Conservation (phyloP, 2,113 vertebrate species). For the Protobothrops mucrosquamatus region DNA sequence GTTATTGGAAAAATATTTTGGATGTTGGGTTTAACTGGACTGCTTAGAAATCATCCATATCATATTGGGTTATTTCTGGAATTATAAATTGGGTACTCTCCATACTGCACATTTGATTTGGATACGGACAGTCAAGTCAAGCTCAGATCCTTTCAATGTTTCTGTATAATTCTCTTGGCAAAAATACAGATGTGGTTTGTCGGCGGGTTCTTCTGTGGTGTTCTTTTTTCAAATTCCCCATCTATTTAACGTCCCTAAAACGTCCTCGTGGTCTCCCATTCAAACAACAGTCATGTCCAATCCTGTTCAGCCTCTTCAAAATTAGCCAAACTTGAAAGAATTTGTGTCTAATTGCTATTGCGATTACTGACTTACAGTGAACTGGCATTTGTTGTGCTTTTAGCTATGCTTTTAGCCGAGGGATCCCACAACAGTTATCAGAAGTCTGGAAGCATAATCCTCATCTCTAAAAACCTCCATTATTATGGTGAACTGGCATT, state of each 20-base stretch:
- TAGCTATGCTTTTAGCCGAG: background rate
- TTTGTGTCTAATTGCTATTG: background rate
- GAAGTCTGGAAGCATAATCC: background rate
- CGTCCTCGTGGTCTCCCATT: background rate
- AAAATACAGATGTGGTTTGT: background rate
- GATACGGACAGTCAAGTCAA: background rate
- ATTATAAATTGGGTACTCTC: background rate
- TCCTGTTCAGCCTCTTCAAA: background rate
- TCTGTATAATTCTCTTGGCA: background rate
- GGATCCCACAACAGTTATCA: background rate
- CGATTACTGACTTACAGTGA: background rate
- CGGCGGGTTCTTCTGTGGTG: background rate
- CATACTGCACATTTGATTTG: background rate
- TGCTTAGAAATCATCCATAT: background rate
- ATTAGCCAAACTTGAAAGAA: background rate
- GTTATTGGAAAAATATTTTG: background rate
- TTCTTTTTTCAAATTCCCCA: background rate
- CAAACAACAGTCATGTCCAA: background rate
- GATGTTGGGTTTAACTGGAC: background rate
- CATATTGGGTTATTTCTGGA: background rate
- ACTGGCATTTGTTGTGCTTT: background rate
- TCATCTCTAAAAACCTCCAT: background rate
- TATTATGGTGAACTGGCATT: background rate
- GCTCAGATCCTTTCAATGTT: background rate
- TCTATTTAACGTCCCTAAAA: background rate